Conservation (phyloP, 2,797 vertebrate genomes). For the Dromococcyx pavoninus region DNA sequence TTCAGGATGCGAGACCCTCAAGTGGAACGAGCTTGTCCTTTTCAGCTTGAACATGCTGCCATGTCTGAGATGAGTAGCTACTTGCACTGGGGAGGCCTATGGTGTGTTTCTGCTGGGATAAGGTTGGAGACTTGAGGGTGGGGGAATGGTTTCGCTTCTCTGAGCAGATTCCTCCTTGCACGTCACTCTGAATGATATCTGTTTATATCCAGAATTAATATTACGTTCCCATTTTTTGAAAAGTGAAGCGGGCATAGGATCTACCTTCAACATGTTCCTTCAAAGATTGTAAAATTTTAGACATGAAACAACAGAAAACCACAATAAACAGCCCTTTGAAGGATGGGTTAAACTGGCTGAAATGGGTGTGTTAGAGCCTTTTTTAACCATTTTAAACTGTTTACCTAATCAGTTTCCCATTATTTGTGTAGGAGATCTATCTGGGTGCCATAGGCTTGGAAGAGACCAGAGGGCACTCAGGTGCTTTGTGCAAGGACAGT, state of each 20-base stretch:
- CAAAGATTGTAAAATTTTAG: not conserved
- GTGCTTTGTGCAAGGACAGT: not conserved
- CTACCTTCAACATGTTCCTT: not conserved
- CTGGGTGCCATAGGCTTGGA: rapidly evolving
- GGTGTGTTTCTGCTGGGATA: not conserved
- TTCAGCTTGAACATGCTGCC: not conserved
- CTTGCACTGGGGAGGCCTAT: not conserved
- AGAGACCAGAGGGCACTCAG: not conserved
- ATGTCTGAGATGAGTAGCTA: not conserved
- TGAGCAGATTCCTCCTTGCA: not conserved
- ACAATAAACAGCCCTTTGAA: not conserved
- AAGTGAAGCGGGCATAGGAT: not conserved
- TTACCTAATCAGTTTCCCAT: not conserved
- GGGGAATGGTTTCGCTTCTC: not conserved
- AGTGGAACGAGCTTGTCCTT: not conserved
- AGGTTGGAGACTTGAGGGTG: not conserved
- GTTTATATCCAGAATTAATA: not conserved
- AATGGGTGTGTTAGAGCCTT: not conserved
- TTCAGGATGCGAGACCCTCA: not conserved
- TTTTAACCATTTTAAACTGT: not conserved
- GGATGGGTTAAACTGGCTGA: not conserved
- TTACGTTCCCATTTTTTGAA: not conserved
- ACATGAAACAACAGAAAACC: not conserved
- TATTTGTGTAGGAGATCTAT: not conserved
- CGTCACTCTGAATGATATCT: not conserved